Evolutionary conservation across 1,140 invertebrate species (phyloP).

Genomic region (Antheraea mylitta): DNA sequence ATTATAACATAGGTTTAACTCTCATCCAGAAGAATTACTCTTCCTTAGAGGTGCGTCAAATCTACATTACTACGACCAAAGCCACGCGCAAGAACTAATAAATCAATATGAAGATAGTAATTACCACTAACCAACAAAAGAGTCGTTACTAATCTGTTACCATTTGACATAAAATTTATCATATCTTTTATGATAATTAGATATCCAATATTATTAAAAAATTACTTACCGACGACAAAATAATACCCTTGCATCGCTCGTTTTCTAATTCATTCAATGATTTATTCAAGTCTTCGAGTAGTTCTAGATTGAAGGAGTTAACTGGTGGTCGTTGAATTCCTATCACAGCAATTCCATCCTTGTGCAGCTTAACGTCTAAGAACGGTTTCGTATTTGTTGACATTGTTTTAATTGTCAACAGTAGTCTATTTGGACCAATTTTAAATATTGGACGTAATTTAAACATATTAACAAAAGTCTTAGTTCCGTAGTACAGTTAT

Average conservation of each 20-base stretch:
- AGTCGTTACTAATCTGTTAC: too few relatives aligned
- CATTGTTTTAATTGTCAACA: slow-evolving; percentile 34
- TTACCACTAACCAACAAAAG: too few relatives aligned
- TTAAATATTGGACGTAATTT: not conserved
- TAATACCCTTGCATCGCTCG: slow-evolving; percentile 85
- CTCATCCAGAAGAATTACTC: too few relatives aligned
- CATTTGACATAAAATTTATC: too few relatives aligned
- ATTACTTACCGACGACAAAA: slow-evolving; percentile 86
- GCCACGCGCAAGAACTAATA: too few relatives aligned
- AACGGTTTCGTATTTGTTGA: slow-evolving; percentile 51
- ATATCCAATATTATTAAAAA: not conserved
- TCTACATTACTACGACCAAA: too few relatives aligned
- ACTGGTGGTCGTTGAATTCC: slow-evolving; percentile 88
- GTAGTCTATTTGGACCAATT: not conserved
- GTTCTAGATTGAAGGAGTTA: slow-evolving; percentile 89
- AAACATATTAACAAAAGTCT: not conserved
- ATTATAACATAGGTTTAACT: too few relatives aligned
- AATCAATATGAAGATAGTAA: too few relatives aligned
- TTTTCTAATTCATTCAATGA: slow-evolving; percentile 84
- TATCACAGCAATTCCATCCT: slow-evolving; percentile 84
- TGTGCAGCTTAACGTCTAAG: slow-evolving; percentile 79
- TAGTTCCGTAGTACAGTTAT: not conserved
- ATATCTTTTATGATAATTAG: too few relatives aligned
- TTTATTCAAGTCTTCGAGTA: slow-evolving; percentile 82
- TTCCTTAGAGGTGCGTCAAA: too few relatives aligned